These are phyloP conservation scores for Sminthopsis crassicaudata DNA, from an alignment of 2,113 vertebrate species.

Conservation along the genomic window DNA sequence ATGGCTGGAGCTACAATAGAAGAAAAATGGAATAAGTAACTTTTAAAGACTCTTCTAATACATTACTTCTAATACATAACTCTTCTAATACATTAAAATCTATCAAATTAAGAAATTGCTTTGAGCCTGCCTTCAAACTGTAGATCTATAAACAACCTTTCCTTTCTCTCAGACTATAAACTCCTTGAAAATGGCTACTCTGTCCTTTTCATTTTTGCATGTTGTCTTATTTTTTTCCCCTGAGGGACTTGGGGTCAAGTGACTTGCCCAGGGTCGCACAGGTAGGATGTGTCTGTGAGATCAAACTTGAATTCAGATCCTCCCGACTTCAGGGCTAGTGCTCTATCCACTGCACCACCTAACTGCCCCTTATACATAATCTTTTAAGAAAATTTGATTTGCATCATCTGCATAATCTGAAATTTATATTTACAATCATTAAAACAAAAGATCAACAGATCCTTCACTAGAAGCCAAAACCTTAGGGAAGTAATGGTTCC, in stretches of 20 bases:
- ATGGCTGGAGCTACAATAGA: not conserved
- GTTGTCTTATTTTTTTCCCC: not conserved
- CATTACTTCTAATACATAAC: too few species aligned
- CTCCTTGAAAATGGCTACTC: not conserved
- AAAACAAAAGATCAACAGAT: not conserved
- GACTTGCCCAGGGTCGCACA: too few species aligned
- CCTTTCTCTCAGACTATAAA: not conserved
- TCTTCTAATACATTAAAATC: not conserved
- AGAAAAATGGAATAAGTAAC: not conserved
- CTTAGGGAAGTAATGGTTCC: not conserved
- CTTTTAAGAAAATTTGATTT: not conserved
- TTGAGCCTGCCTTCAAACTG: not conserved
- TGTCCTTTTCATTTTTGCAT: not conserved
- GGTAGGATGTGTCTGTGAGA: too few species aligned
- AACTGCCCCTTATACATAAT: not conserved
- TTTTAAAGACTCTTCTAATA: not conserved
- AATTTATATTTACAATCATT: not conserved
- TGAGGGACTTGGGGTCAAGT: too few species aligned
- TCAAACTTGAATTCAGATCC: too few species aligned
- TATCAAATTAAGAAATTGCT: not conserved
- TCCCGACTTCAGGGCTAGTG: too few species aligned
- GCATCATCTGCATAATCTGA: not conserved
- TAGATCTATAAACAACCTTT: not conserved
- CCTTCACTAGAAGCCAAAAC: not conserved
- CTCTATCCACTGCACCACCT: too few species aligned